A percentile compares a stretch with the other conserved stretches of the same genome.
These are phyloP conservation scores for Rissa tridactyla DNA, from an alignment of 2,113 vertebrate genomes.

Conservation along the genomic window DNA sequence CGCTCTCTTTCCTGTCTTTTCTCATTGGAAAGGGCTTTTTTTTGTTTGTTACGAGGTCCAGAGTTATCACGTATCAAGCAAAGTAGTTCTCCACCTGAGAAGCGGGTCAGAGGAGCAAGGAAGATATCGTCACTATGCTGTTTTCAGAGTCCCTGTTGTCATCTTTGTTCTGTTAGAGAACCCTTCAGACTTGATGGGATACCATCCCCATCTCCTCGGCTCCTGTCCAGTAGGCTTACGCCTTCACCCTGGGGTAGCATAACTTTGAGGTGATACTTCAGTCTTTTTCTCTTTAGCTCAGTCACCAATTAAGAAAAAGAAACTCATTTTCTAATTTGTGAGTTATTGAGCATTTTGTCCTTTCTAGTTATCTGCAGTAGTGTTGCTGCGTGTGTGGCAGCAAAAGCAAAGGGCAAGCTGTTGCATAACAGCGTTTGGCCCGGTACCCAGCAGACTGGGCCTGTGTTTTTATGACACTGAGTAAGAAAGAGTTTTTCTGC, in stretches of 20 bases:
- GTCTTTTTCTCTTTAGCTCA: not conserved
- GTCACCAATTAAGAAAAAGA: not conserved
- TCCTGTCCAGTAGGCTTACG: not conserved
- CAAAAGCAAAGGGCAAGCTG: not conserved
- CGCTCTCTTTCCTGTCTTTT: not conserved
- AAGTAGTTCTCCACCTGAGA: not conserved
- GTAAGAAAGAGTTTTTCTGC: not conserved
- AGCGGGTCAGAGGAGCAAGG: not conserved
- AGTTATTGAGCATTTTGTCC: not conserved
- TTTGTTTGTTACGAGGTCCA: not conserved
- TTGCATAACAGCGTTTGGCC: not conserved
- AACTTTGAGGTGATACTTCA: not conserved
- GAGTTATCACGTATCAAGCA: rapidly evolving
- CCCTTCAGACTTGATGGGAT: not conserved
- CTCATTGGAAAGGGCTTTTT: not conserved
- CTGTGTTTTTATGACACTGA: not conserved
- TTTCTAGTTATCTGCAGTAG: not conserved
- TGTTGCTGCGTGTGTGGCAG: not conserved
- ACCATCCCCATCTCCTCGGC: not conserved
- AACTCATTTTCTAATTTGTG: not conserved
- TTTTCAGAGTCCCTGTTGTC: not conserved
- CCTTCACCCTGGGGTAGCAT: not conserved
- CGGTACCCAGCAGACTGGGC: not conserved
- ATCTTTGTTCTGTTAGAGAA: not conserved
- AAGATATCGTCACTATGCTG: not conserved